Conservation (phyloP, 2,113 vertebrate genomes). For the Dicrurus megarhynchus region DNA sequence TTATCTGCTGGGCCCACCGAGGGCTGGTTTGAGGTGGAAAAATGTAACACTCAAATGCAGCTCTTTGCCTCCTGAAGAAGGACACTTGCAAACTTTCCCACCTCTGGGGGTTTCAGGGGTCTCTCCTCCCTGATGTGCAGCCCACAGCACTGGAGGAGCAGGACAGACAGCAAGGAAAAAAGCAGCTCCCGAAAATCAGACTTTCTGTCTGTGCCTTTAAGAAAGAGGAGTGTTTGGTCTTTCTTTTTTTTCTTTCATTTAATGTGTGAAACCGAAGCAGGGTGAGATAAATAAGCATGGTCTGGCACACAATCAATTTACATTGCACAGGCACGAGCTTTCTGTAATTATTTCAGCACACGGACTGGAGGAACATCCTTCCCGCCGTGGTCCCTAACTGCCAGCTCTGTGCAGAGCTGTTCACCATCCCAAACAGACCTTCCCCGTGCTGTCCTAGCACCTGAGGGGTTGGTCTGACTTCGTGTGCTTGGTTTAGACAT, state of each 20-base stretch:
- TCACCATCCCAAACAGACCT: background rate
- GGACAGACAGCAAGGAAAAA: background rate
- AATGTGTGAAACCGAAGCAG: background rate
- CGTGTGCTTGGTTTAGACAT: background rate
- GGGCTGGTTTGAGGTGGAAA: background rate
- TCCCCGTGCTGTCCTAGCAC: accelerated
- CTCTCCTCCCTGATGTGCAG: background rate
- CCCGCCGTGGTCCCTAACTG: accelerated
- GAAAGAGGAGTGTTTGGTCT: background rate
- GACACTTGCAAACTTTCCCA: background rate
- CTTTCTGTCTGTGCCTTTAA: background rate
- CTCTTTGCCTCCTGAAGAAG: background rate
- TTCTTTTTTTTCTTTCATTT: accelerated
- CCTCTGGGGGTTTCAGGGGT: background rate
- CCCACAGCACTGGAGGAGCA: accelerated
- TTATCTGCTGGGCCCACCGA: background rate
- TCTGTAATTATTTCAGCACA: background rate
- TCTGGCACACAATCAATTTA: background rate
- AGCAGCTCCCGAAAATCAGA: background rate
- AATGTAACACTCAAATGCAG: background rate
- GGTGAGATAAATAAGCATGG: background rate
- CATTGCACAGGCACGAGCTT: accelerated
- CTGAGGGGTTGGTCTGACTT: background rate
- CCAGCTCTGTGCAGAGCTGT: background rate
- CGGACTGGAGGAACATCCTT: background rate